Evolutionary conservation across 35 echinoderm and acorn worm species (phyloP), one percentile per base, ranked within the genome.

Genomic region (Ophioderma brevispina): DNA sequence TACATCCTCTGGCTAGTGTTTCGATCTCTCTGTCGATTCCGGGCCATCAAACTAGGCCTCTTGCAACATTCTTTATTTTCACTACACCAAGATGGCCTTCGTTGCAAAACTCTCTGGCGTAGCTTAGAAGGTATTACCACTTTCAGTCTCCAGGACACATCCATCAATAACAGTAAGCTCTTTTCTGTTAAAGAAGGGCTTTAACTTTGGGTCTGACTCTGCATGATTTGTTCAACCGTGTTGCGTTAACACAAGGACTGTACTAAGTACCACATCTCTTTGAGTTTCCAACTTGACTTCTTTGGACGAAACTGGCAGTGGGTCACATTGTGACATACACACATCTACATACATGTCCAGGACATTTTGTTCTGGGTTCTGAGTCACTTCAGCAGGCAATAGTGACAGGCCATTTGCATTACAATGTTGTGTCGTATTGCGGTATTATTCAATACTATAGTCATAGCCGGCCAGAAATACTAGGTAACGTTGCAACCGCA

Each of bases 1-100:
- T 8, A 84, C 92, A 94, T 19, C 23, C 31, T 39, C 81, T 78
- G 28, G 79, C 59, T 35, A 50, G 11, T 59, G 55, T 76, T 55
- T 85, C 81, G n/a, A 85, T 90, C 30, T 90, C 92, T n/a, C 39
- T 33, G 36, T 89, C 92, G 36, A 90, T 89, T 52, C 85, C 43
- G 14, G 87, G 78, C 64, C 87, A 81, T 39, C 50, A 92, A 1
- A 77, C 90, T 43, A 79, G 64, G 32, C 28, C 81, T 40, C 78
- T 37, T 38, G 85, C 87, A 30, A 88, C 43, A 6, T 25, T 78
- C 41, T 89, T 92, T 75, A 89, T 86, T 50, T 84, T 88, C 0
- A 84, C 86, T 18, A 89, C 80, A 23, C 85, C 86, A 25, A 79
- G 52, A 64, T 95, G 84, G 35, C 87, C 76, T 28, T 91, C 84